Evolutionary conservation across 2,797 vertebrate genomes (phyloP).

Genomic region (Rachycentron canadum): DNA sequence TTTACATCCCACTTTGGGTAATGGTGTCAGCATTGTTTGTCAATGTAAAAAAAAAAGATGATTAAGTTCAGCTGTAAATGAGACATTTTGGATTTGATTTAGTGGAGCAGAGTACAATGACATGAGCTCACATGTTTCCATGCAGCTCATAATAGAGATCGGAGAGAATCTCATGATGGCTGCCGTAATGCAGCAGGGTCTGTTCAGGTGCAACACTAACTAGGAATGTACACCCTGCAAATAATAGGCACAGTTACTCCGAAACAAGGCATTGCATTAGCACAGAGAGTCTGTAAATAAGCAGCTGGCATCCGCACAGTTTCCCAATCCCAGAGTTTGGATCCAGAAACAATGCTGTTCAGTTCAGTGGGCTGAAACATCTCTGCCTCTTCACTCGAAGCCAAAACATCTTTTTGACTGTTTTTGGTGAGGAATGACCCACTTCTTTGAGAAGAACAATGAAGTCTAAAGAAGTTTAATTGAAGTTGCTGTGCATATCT

Average conservation of each 20-base stretch:
- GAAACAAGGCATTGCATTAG: constrained; percentile 63
- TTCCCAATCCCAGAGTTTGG: constrained; percentile 63
- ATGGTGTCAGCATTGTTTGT: constrained; percentile 44
- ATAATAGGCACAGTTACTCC: constrained; percentile 55
- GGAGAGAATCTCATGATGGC: constrained; percentile 34
- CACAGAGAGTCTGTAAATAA: constrained; percentile 67
- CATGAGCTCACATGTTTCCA: constrained; percentile 30
- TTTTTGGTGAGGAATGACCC: constrained; percentile 69
- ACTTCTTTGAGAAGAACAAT: constrained; percentile 74
- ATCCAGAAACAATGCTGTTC: constrained; percentile 63
- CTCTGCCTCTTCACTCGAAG: constrained; percentile 66
- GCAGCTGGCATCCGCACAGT: constrained; percentile 65
- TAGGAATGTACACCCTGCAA: constrained; percentile 34
- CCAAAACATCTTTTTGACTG: constrained; percentile 70
- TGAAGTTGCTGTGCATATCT: constrained; percentile 76
- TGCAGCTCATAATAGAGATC: constrained; percentile 18
- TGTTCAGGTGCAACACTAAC: constrained; percentile 41
- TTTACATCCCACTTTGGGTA: constrained; percentile 47
- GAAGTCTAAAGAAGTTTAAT: constrained; percentile 74
- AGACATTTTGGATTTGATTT: constrained; percentile 38
- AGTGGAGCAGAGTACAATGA: constrained; percentile 23
- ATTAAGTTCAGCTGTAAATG: constrained; percentile 34
- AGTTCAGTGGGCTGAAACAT: constrained; percentile 76
- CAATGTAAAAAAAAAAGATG: constrained; percentile 24
- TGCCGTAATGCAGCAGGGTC: constrained; percentile 31